These are phyloP conservation scores for Tiliqua scincoides DNA, from an alignment of 2,113 vertebrate genomes.

Conservation along the genomic window DNA sequence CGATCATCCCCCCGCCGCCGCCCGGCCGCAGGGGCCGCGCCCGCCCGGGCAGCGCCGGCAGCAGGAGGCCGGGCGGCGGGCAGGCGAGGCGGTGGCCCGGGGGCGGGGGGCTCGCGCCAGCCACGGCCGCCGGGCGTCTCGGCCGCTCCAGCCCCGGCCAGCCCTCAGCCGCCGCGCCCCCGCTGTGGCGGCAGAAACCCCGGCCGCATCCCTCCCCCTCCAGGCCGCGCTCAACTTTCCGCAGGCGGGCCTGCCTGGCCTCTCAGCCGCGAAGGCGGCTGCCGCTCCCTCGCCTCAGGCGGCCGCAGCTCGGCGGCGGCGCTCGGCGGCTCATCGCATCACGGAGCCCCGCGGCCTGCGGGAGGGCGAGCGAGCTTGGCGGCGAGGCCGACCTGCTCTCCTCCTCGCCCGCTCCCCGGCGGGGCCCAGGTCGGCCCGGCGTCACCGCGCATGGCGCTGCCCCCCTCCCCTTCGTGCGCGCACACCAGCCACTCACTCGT, in stretches of 20 bases:
- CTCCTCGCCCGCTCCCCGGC: background rate
- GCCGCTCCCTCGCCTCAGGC: slow-evolving; percentile 44
- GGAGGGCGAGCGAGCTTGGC: background rate
- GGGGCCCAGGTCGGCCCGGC: slow-evolving; percentile 8
- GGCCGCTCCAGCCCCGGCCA: slow-evolving; percentile 31
- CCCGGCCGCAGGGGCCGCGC: slow-evolving; percentile 55
- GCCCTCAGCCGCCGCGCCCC: background rate
- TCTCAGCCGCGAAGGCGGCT: background rate
- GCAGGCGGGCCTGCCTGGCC: slow-evolving; percentile 40
- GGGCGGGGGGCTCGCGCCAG: background rate
- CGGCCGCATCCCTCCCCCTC: slow-evolving; percentile 16
- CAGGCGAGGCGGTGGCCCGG: background rate
- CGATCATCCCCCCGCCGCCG: slow-evolving; percentile 73
- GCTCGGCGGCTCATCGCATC: slow-evolving; percentile 36
- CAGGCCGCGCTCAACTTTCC: slow-evolving; percentile 32
- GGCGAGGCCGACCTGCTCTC: background rate
- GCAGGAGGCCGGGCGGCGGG: background rate
- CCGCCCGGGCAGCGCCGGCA: background rate
- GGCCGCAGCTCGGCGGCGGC: slow-evolving; percentile 26
- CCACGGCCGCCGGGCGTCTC: slow-evolving; percentile 1
- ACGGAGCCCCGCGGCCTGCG: slow-evolving; percentile 12
- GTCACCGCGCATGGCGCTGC: slow-evolving; percentile 3
- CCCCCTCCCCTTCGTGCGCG: background rate
- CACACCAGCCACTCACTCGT: slow-evolving; percentile 7
- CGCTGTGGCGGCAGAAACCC: slow-evolving; percentile 1